Base-by-base conservation (phyloP, 2,888 invertebrate genomes). In the Lochmaea capreae region DNA sequence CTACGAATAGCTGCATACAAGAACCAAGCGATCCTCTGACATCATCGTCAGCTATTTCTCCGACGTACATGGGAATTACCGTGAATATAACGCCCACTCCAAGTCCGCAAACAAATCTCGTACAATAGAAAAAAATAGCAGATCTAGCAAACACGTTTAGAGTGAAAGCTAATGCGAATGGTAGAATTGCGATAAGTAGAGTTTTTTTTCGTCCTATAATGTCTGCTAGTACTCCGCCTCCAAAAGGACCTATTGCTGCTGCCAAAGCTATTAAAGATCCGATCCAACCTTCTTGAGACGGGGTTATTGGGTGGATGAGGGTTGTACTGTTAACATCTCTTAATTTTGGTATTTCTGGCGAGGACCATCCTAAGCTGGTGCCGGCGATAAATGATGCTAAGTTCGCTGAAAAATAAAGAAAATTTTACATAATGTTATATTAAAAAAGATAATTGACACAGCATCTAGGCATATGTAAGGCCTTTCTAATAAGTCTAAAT, bases 21-120 rank as follows among this genome's bases (percentile, higher is more conserved):
- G 96, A 94, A 1, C 96, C 96, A 0, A 96, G 88, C 0, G 94
- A 92, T 0, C 97, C 97, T 77, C 97, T 89, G 4, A 92, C 90
- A 54, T 93, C 92, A 74, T 93, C 92, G 88, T 94, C 88, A 2
- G 96, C 91, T 58, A 95, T 94, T 87, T 97, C 97, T 59, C 95
- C 95, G 76, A 95, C 91, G 87, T 97, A 97, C 91, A 96, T 94
- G 0, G 96, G 95, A 0, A 92, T 90, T 0, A 93, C 91, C 0
- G 93, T 92, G 87, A 93, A 94, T 12, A 92, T 88, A 81, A 92
- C 90, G 0, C 94, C 93, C 0, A 92, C 90, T 0, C 90, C 91
- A 1, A 94, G 83, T 62, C 95, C 95, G 49, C 86, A 86, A 8
- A 90, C 74, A 49, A 89, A 84, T 76, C 90, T 85, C 11, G 88